Conservation (phyloP, 2,888 invertebrate genomes). For the Lasius fuliginosus region DNA sequence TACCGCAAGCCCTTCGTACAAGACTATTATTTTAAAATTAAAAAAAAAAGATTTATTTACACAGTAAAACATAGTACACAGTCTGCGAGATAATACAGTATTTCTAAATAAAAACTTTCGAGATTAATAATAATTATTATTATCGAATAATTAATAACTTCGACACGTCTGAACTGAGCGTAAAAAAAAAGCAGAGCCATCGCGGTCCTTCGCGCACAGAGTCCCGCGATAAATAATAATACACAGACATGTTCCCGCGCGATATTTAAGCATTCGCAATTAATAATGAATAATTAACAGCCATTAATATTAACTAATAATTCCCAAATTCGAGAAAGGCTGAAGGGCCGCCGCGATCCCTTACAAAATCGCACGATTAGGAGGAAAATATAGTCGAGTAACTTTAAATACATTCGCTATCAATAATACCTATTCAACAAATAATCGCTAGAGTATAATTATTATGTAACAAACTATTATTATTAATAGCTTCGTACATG, state of each 20-base stretch:
- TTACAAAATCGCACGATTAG: conserved; percentile 10
- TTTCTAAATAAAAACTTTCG: conserved; percentile 31
- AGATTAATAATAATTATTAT: conserved; percentile 27
- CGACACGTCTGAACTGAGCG: neutral
- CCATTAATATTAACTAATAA: conserved; percentile 38
- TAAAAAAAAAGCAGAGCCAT: neutral
- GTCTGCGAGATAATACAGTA: conserved; percentile 24
- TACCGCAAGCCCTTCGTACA: conserved; percentile 8
- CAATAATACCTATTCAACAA: conserved; percentile 39
- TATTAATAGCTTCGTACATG: conserved; percentile 2
- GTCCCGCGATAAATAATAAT: conserved; percentile 31
- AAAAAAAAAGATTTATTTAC: conserved; percentile 44
- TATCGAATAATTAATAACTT: conserved; percentile 17
- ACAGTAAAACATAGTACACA: conserved; percentile 40
- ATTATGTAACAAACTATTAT: conserved; percentile 33
- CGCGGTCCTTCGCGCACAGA: neutral
- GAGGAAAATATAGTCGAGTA: conserved; percentile 1
- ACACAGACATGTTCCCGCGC: neutral
- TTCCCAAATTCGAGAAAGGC: conserved; percentile 16
- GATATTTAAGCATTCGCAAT: conserved; percentile 1
- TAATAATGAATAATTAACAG: conserved; percentile 41
- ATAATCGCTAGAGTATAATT: conserved; percentile 31
- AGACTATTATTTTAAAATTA: conserved; percentile 33
- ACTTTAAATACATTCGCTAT: conserved; percentile 41
- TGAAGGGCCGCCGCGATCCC: neutral